These are phyloP conservation scores for Limnephilus marmoratus DNA, from an alignment of 2,888 invertebrate genomes.

Conservation along the genomic window DNA sequence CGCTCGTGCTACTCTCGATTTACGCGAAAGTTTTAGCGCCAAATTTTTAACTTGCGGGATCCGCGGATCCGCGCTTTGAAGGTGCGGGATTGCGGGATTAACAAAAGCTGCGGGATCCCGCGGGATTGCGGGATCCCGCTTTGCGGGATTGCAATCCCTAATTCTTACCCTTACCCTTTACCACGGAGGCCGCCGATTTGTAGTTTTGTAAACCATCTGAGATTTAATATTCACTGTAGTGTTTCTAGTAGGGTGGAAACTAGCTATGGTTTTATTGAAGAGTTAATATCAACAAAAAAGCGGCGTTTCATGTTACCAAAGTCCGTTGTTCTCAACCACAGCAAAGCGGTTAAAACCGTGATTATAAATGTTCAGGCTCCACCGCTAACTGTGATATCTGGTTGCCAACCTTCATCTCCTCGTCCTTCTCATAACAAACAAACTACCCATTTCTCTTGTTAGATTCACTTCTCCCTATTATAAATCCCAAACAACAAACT, in stretches of 20 bases:
- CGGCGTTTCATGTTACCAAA: background rate
- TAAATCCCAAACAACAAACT: background rate
- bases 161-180: too few species aligned
- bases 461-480: background rate
- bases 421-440: background rate
- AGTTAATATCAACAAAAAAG: constrained; percentile 2
- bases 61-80: too few species aligned
- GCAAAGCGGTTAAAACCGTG: background rate
- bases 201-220: background rate
- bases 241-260: background rate
- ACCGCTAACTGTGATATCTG: background rate
- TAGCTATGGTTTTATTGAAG: background rate
- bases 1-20: too few species aligned
- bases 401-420: background rate
- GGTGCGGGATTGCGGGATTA: too few species aligned
- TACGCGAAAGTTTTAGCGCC: too few species aligned
- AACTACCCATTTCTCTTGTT: background rate
- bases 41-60: too few species aligned
- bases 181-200: too few species aligned
- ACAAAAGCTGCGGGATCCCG: too few species aligned
- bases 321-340: background rate
- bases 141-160: too few species aligned
- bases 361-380: background rate
- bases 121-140: too few species aligned
- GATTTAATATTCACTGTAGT: background rate